phyloP scores from a whole-genome alignment of 2,113 vertebrate species.

The Cisticola juncidis region DNA sequence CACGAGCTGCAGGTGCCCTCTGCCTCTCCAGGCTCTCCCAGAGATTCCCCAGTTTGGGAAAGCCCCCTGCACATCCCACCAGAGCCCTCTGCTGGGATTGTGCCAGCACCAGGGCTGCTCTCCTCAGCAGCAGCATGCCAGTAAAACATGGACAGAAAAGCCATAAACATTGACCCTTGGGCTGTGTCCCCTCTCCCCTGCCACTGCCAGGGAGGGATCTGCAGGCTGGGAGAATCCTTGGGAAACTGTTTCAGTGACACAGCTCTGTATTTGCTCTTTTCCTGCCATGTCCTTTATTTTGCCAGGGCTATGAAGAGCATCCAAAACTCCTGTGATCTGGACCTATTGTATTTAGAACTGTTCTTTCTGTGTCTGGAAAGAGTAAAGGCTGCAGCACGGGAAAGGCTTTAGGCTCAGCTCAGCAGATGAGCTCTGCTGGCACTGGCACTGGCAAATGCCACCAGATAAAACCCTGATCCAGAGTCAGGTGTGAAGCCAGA shows the following conservation, averaged over 20 bases:
- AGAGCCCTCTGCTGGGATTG: background rate
- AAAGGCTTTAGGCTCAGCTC: background rate
- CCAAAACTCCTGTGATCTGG: background rate
- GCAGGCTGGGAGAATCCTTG: background rate
- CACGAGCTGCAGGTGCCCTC: background rate
- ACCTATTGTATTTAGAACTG: background rate
- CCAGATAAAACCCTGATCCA: background rate
- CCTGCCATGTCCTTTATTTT: background rate
- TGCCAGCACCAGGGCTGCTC: background rate
- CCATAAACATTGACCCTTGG: background rate
- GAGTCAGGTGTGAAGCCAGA: background rate
- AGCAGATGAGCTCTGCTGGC: background rate
- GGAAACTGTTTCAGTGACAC: background rate
- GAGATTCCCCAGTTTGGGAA: background rate
- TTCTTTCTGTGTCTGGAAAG: background rate
- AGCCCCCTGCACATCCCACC: background rate
- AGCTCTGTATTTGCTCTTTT: background rate
- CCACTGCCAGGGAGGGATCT: background rate
- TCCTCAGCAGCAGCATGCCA: background rate
- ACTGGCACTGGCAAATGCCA: background rate
- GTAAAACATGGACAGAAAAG: background rate
- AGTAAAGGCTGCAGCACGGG: background rate
- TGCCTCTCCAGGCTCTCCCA: accelerated
- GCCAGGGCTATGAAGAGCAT: background rate
- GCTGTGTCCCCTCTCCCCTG: accelerated